phyloP scores from a whole-genome alignment of 2,797 vertebrate species.

The Gymnocypris eckloni region DNA sequence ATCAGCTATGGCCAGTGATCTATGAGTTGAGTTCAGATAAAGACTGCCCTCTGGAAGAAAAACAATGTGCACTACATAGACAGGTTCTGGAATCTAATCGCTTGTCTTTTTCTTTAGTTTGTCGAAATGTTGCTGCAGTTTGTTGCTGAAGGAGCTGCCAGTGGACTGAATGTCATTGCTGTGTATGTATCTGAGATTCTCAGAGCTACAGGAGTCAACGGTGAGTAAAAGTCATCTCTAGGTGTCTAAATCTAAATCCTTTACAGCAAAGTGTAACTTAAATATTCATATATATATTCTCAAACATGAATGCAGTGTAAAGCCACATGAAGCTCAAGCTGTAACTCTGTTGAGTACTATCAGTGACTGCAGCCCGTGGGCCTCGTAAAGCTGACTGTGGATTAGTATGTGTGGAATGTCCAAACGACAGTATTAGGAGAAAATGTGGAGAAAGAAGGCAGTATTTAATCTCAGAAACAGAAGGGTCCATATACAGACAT shows the following conservation, averaged over 20 bases:
- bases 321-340: not conserved
- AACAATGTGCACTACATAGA: not conserved
- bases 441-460: not conserved
- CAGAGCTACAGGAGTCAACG: constrained; percentile 76
- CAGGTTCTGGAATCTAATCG: not conserved
- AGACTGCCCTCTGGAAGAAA: not conserved
- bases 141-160: constrained; percentile 81
- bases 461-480: not conserved
- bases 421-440: not conserved
- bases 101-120: constrained; percentile 66
- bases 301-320: not conserved
- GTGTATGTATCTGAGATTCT: constrained; percentile 81
- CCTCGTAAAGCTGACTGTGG: not conserved
- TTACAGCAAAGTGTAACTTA: not conserved
- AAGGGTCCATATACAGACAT: not conserved
- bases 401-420: not conserved
- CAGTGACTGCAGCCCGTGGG: not conserved
- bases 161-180: constrained; percentile 82
- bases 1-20: constrained; percentile 24
- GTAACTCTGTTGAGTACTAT: not conserved
- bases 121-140: constrained; percentile 75
- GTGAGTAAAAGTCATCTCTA: constrained; percentile 67
- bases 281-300: not conserved
- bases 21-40: constrained; percentile 8
- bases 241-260: not conserved